Conservation (phyloP, 2,888 invertebrate species). For the Tuberolachnus salignus region DNA sequence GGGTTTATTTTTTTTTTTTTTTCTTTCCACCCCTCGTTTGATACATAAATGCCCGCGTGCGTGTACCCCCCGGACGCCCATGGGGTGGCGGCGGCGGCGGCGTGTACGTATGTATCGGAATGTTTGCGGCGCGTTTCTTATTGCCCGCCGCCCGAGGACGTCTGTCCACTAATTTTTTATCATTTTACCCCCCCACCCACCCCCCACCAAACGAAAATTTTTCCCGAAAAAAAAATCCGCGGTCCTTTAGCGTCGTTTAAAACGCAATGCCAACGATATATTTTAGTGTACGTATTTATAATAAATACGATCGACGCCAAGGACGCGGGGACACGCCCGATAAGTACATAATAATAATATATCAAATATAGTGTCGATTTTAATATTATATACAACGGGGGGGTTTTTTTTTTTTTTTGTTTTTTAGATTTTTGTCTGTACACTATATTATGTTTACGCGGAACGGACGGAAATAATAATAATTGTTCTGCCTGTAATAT, state of each 20-base stretch:
- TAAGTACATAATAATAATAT: too few relatives aligned
- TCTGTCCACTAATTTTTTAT: conserved; percentile 47
- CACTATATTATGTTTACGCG: neutral
- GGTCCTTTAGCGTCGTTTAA: conserved; percentile 52
- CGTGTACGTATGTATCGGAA: conserved; percentile 19
- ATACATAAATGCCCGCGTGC: conserved; percentile 5
- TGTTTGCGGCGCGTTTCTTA: conserved; percentile 40
- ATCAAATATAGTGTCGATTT: conserved; percentile 11
- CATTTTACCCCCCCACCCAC: too few relatives aligned
- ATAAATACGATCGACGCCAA: too few relatives aligned
- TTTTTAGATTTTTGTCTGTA: neutral
- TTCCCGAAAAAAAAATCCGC: conserved; percentile 8
- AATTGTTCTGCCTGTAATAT: neutral
- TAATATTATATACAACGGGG: neutral
- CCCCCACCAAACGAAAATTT: neutral
- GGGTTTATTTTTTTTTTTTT: too few relatives aligned
- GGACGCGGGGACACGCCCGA: conserved; percentile 18
- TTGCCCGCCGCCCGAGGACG: conserved; percentile 21
- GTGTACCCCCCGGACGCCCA: neutral
- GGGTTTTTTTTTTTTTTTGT: conserved; percentile 8
- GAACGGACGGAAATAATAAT: conserved; percentile 11
- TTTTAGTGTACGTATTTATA: too few relatives aligned
- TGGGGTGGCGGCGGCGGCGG: conserved; percentile 20
- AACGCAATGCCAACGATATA: conserved; percentile 35
- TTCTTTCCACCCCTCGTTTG: neutral